Base-by-base conservation (phyloP, 1,140 invertebrate genomes). In the Arion vulgaris region DNA sequence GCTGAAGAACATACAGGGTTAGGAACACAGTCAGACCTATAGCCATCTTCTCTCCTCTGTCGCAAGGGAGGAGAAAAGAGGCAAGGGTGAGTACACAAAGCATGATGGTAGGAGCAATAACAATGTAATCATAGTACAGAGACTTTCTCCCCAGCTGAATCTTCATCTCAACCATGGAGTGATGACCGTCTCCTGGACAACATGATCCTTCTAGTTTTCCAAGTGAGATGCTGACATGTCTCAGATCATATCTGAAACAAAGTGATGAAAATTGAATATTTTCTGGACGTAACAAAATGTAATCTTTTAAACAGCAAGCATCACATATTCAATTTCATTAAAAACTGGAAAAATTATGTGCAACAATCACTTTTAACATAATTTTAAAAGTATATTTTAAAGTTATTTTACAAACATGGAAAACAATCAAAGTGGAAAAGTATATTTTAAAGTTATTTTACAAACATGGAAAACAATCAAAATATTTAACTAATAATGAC, bases 1-100 rank as follows among this genome's bases (percentile, higher is more conserved):
- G 85, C 86, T 92, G 91, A 32, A 92, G 87, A 15, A 92, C 90
- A 80, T 92, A 92, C 9, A 92, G 84, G 0, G 91, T 91, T 13
- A 92, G 88, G 75, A 92, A 92, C 0, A 92, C 92, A 0, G 91
- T 92, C 36, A 92, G 84, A 17, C 91, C 92, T 41, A 92, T 91
- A 23, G 88, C 88, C 32, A 92, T 91, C 81, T 92, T 92, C 83
- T 92, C 90, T 34, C 91, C 92, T 51, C 87, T 87, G 83, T 92
- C 88, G 83, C 90, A 92, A 0, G 92, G 92, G 23, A 92, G 78
- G 66, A 89, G 83, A 79, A 92, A 92, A 2, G 88, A 89, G 11
- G 88, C 88, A 66, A 92, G 75, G 0, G 91, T 92, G 83, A 92
- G 81, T 34, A 92, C 86, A 84, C 90, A 92, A 2, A 92, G 86